Conservation (phyloP, 2,888 invertebrate genomes). For the Neocrepidodera transversa region DNA sequence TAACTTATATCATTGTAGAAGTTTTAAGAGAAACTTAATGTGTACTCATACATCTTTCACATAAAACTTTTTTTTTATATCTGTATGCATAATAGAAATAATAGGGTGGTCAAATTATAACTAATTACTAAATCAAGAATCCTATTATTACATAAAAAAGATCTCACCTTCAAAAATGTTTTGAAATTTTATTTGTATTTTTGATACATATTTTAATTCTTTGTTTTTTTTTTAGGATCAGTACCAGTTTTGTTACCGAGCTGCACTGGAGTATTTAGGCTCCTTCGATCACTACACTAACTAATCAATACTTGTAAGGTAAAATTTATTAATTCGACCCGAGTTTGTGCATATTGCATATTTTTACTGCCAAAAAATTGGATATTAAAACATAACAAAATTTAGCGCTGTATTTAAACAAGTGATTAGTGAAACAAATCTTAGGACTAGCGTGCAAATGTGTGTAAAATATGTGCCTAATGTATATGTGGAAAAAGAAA, state of each 20-base stretch:
- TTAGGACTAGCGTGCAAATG: constrained; percentile 55
- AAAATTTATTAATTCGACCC: constrained; percentile 15
- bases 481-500: constrained; percentile 40
- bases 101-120: too few relatives aligned
- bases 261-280: constrained; percentile 97
- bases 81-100: too few relatives aligned
- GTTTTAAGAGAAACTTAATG: not conserved
- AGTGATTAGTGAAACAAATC: constrained; percentile 46
- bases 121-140: too few relatives aligned
- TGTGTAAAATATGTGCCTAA: constrained; percentile 60
- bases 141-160: too few relatives aligned
- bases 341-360: constrained; percentile 42
- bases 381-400: constrained; percentile 28
- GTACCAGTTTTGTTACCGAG: constrained; percentile 99
- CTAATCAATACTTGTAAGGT: constrained; percentile 61
- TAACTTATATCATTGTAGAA: not conserved
- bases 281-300: constrained; percentile 97
- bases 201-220: too few relatives aligned
- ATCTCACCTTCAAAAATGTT: constrained; percentile 15
- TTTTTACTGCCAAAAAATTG: constrained; percentile 50
- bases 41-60: too few relatives aligned
- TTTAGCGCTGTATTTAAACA: constrained; percentile 31
- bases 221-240: constrained; percentile 92
- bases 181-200: too few relatives aligned
- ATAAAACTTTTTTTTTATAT: too few relatives aligned